Percentiles rank a stretch among this genome's conserved stretches.
Conservation (phyloP, 2,797 vertebrate species). For the Chromis chromis region DNA sequence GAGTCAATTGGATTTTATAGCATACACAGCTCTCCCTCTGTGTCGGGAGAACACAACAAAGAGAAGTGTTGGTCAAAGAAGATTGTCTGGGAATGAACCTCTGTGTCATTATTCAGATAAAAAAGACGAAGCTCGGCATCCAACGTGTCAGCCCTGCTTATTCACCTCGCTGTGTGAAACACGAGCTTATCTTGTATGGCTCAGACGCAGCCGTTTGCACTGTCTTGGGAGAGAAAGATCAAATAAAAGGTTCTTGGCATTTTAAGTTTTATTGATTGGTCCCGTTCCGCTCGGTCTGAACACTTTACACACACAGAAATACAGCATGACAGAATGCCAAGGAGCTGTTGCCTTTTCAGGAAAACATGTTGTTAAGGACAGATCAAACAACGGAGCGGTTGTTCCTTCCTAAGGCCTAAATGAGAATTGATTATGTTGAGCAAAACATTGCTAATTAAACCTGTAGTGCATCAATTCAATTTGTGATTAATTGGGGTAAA, state of each 20-base stretch:
- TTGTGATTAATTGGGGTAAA: conserved; percentile 83
- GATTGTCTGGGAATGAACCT: conserved; percentile 50
- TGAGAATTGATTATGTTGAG: conserved; percentile 82
- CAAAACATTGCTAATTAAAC: conserved; percentile 81
- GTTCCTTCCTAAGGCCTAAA: conserved; percentile 68
- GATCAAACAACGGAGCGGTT: conserved; percentile 61
- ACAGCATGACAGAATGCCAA: conserved; percentile 62
- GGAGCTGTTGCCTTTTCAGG: conserved; percentile 54
- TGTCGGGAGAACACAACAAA: conserved; percentile 47
- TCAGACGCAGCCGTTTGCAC: conserved; percentile 61
- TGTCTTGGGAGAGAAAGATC: conserved; percentile 72
- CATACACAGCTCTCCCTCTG: conserved; percentile 30
- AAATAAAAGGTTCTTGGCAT: conserved; percentile 80
- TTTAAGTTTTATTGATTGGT: conserved; percentile 82
- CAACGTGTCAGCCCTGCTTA: conserved; percentile 65
- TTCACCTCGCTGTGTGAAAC: conserved; percentile 70
- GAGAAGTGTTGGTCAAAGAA: conserved; percentile 49
- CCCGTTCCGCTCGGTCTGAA: conserved; percentile 66
- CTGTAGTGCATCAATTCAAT: conserved; percentile 77
- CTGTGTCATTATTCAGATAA: conserved; percentile 66
- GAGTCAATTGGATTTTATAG: conserved; percentile 63
- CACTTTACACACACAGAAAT: conserved; percentile 58
- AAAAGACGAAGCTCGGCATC: conserved; percentile 50
- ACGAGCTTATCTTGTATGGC: conserved; percentile 73
- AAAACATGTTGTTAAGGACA: conserved; percentile 66